Evolutionary conservation across 2,113 vertebrate species (phyloP).

Genomic region (Sturnus vulgaris): DNA sequence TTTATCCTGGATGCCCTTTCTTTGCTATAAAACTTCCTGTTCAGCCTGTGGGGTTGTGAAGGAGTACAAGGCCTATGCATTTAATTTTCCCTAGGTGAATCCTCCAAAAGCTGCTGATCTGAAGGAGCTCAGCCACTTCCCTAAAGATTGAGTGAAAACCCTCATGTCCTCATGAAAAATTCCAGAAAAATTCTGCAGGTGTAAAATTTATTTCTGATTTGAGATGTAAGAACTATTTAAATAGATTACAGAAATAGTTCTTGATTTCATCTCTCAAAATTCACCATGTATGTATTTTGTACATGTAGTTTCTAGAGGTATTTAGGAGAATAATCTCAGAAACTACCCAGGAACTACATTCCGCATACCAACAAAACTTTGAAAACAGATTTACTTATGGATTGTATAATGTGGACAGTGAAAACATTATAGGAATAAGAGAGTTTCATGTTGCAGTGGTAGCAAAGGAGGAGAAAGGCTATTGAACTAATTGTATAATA

Average conservation of each 20-base stretch:
- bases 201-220: neutral
- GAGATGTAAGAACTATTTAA: neutral
- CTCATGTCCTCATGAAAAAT: neutral
- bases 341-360: neutral
- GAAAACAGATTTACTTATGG: neutral
- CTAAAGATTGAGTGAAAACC: neutral
- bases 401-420: neutral
- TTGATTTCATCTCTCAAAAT: neutral
- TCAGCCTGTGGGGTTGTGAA: neutral
- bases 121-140: neutral
- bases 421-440: neutral
- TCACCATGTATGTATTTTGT: neutral
- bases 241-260: neutral
- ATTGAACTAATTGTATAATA: conserved; percentile 59
- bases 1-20: neutral
- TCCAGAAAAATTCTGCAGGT: neutral
- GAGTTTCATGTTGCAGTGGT: neutral
- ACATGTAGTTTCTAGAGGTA: neutral
- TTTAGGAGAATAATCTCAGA: neutral
- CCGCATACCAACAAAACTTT: neutral
- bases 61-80: neutral
- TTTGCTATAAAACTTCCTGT: neutral
- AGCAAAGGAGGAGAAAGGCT: conserved; percentile 34
- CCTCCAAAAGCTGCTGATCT: neutral
- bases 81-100: neutral